These are phyloP conservation scores for Virgularia gustaviana DNA, from an alignment of 92 coral and sea anemone genomes.

Conservation along the genomic window DNA sequence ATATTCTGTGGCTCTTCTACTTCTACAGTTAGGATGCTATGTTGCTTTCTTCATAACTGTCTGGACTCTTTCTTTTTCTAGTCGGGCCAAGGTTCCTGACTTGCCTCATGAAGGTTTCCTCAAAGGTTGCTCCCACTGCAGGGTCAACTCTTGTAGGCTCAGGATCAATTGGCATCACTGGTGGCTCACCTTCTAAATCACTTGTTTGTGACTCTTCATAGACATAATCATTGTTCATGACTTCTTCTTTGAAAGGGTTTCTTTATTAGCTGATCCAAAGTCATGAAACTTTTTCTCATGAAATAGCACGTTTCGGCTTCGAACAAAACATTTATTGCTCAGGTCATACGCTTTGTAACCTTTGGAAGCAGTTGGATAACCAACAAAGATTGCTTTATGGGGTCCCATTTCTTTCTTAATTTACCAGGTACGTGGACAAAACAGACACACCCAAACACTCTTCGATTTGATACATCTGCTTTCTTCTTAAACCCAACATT, in stretches of 20 bases:
- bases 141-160: slow-evolving; percentile 3
- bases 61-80: slow-evolving; percentile 48
- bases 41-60: too few species aligned
- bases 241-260: neutral
- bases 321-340: slow-evolving; percentile 36
- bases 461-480: slow-evolving; percentile 53
- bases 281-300: slow-evolving; percentile 42
- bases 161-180: neutral
- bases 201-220: neutral
- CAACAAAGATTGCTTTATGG: slow-evolving; percentile 53
- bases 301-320: slow-evolving; percentile 37
- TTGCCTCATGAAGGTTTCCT: slow-evolving; percentile 18
- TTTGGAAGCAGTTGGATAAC: slow-evolving; percentile 50
- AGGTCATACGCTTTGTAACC: slow-evolving; percentile 51
- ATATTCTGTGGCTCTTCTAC: slow-evolving; percentile 41
- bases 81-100: neutral
- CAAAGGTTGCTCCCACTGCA: slow-evolving; percentile 18
- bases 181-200: slow-evolving; percentile 1
- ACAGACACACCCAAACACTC: slow-evolving; percentile 52
- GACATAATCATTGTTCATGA: slow-evolving; percentile 27
- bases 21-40: too few species aligned
- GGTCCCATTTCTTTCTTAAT: slow-evolving; percentile 52
- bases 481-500: slow-evolving; percentile 43
- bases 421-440: slow-evolving; percentile 15
- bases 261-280: neutral